Evolutionary conservation across 2,797 vertebrate genomes (phyloP), one percentile per base, ranked within the genome.

Genomic region (Pipistrellus nathusii): DNA sequence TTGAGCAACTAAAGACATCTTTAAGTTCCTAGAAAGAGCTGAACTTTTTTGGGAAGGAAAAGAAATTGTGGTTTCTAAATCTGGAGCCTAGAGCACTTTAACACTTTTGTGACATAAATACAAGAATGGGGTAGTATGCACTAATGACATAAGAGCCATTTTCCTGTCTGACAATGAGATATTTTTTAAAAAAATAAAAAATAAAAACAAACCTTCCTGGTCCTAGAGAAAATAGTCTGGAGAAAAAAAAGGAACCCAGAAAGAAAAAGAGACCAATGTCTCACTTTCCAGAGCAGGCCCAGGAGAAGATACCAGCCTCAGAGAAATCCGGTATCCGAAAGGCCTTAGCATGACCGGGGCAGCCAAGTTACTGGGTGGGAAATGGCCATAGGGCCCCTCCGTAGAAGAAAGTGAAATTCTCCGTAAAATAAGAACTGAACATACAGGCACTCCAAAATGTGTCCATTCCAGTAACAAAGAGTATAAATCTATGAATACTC

Each of bases 21-120:
- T 59, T 5, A 72, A 82, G 35, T 89, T 83, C 35, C 71, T 81
- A 71, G n/a, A 88, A 95, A 91, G 35, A 76, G 8, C 20, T 93
- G 35, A 66, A 13, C n/a, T 85, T 94, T 94, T 93, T 44, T 3
- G 6, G 44, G n/a, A 89, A 80, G 64, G 76, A 86, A 83, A 84
- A 88, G 11, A 4, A 94, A 83, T 68, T 85, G 10, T 57, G 64
- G 88, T 83, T 93, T 48, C 35, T 25, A 88, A 51, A 81, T 77
- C 27, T 44, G 80, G 35, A 88, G 10, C 68, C 64, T 75, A 69
- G 15, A 90, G 44, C 27, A 78, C 48, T 73, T 83, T 38, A 46
- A 88, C 6, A 35, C n/a, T 88, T 48, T 66, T 93, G 48, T 83
- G 51, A 95, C 87, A 86, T 57, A 89, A 94, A 76, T 75, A 75